Conservation (phyloP, 2,113 vertebrate species). For the Pteruthius melanotis region DNA sequence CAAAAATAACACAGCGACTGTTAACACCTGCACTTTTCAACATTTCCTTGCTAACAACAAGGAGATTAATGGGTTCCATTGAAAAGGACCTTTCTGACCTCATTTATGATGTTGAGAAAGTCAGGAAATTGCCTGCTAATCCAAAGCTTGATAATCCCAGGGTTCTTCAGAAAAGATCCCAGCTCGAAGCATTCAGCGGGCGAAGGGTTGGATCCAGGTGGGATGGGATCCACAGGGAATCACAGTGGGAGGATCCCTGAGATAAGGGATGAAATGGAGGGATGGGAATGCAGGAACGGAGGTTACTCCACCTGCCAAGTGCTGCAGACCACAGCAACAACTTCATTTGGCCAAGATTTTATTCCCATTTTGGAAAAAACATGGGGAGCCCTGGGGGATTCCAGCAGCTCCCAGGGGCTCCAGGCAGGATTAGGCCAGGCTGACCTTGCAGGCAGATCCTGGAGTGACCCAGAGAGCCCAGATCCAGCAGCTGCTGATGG, state of each 20-base stretch:
- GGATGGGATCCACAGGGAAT: not conserved
- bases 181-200: not conserved
- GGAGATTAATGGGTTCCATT: constrained; percentile 79
- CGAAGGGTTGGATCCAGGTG: not conserved
- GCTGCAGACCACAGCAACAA: rapidly evolving
- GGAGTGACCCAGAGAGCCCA: not conserved
- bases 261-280: not conserved
- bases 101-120: constrained; percentile 71
- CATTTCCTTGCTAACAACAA: constrained; percentile 70
- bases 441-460: not conserved
- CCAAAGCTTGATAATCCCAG: constrained; percentile 67
- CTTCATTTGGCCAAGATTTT: not conserved
- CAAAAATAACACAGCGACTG: constrained; percentile 79
- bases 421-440: not conserved
- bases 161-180: not conserved
- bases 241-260: not conserved
- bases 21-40: constrained; percentile 78
- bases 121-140: constrained; percentile 76
- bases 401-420: not conserved
- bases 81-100: constrained; percentile 72
- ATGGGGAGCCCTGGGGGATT: not conserved
- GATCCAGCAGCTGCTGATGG: not conserved
- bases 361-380: not conserved
- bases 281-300: not conserved
- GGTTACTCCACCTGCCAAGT: not conserved